Evolutionary conservation across 2,797 vertebrate genomes (phyloP).

Genomic region (Clarias fuscus): DNA sequence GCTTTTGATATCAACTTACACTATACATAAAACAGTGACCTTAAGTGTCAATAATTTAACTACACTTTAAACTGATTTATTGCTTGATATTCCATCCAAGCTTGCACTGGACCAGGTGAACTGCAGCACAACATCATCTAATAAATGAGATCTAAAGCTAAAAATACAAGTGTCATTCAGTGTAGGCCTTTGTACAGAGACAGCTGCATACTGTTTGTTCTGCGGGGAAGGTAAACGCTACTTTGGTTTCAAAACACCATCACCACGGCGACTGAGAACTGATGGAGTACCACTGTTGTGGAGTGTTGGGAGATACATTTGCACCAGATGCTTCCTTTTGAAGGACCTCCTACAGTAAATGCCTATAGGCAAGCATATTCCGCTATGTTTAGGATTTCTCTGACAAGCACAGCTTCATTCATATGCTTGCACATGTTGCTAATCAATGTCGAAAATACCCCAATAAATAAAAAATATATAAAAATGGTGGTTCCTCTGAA

Average conservation of each 20-base stretch:
- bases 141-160: slow-evolving; percentile 40
- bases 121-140: slow-evolving; percentile 32
- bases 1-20: slow-evolving; percentile 16
- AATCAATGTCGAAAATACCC: neutral
- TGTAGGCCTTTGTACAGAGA: slow-evolving; percentile 51
- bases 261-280: slow-evolving; percentile 36
- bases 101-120: slow-evolving; percentile 45
- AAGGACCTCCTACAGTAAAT: slow-evolving; percentile 37
- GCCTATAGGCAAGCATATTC: slow-evolving; percentile 8
- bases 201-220: slow-evolving; percentile 54
- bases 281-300: neutral
- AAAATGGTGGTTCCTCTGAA: neutral
- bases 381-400: neutral
- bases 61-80: slow-evolving; percentile 36
- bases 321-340: slow-evolving; percentile 19
- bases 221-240: slow-evolving; percentile 51
- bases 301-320: slow-evolving; percentile 6
- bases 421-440: slow-evolving; percentile 20
- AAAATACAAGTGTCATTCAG: slow-evolving; percentile 56
- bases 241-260: slow-evolving; percentile 56
- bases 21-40: slow-evolving; percentile 22
- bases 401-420: slow-evolving; percentile 14
- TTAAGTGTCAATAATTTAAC: slow-evolving; percentile 21
- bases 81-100: slow-evolving; percentile 41
- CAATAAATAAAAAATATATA: neutral